Evolutionary conservation across 2,113 vertebrate species (phyloP).

Genomic region (Cyrtonyx montezumae): DNA sequence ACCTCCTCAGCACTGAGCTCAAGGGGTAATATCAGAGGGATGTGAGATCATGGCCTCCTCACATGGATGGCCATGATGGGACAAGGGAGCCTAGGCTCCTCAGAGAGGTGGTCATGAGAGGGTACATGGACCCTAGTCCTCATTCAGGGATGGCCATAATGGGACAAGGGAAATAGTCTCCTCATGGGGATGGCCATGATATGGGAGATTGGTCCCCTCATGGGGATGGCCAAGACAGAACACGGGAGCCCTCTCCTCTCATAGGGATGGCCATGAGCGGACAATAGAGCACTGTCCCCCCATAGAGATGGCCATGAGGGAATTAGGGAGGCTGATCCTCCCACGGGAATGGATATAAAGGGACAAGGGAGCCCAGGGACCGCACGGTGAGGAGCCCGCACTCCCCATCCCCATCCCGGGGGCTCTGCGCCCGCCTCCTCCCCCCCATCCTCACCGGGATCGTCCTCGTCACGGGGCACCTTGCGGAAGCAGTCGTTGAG

Average conservation of each 20-base stretch:
- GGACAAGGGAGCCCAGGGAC: background rate
- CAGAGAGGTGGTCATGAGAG: fast-evolving
- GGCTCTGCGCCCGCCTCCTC: fast-evolving
- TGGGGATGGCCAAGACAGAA: too few relatives aligned
- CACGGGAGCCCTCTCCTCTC: too few relatives aligned
- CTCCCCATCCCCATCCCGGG: background rate
- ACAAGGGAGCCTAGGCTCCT: background rate
- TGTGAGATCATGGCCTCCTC: too few relatives aligned
- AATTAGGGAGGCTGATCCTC: background rate
- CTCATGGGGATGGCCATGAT: too few relatives aligned
- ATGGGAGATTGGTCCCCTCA: too few relatives aligned
- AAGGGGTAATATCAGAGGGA: too few relatives aligned
- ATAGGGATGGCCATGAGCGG: too few relatives aligned
- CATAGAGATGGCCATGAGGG: too few relatives aligned
- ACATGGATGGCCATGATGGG: too few relatives aligned
- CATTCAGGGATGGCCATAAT: background rate
- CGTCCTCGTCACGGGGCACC: slow-evolving; percentile 94
- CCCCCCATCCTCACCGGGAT: slow-evolving; percentile 85
- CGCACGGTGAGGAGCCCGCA: background rate
- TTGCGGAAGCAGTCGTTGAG: slow-evolving; percentile 98
- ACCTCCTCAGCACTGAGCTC: background rate
- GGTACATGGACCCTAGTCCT: too few relatives aligned
- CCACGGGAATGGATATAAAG: fast-evolving
- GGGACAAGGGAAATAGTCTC: too few relatives aligned
- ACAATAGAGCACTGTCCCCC: too few relatives aligned